A percentile compares a stretch with the other conserved stretches of the same genome.
phyloP scores from a whole-genome alignment of 53 echinoderm and acorn worm genomes.

The Apostichopus leukothele region DNA sequence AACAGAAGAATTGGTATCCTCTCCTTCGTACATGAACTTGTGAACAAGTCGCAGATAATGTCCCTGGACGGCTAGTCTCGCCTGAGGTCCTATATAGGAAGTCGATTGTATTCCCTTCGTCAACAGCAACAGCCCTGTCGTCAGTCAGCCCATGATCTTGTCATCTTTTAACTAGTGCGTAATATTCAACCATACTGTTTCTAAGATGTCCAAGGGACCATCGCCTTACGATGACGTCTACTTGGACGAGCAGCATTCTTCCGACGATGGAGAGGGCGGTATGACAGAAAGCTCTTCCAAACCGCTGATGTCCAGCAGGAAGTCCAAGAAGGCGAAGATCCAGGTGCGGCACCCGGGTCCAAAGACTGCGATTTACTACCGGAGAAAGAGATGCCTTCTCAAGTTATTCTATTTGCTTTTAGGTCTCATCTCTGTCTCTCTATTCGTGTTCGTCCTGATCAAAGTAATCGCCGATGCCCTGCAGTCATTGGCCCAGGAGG shows the following conservation, averaged over 20 bases:
- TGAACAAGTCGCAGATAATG: too few relatives aligned
- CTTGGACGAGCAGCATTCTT: constrained; percentile 75
- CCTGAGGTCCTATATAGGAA: too few relatives aligned
- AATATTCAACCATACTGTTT: too few relatives aligned
- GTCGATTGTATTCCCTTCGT: too few relatives aligned
- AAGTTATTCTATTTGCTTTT: constrained; percentile 65
- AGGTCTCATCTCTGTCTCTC: constrained; percentile 53
- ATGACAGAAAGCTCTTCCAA: constrained; percentile 51
- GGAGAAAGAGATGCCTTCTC: constrained; percentile 65
- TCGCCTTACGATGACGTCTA: constrained; percentile 79
- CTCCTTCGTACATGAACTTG: too few relatives aligned
- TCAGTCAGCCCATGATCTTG: too few relatives aligned
- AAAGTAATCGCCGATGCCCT: constrained; percentile 63
- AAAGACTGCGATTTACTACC: constrained; percentile 55
- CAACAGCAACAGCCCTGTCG: too few relatives aligned
- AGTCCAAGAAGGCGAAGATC: constrained; percentile 49
- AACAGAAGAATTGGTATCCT: too few relatives aligned
- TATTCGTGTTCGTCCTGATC: constrained; percentile 70
- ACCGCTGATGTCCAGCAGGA: constrained; percentile 82
- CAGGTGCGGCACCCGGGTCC: constrained; percentile 57
- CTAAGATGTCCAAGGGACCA: constrained; percentile 47
- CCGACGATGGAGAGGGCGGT: constrained; percentile 65
- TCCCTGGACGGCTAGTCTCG: too few relatives aligned
- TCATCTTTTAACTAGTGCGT: too few relatives aligned
- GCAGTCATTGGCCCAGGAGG: background rate